Base-by-base conservation (phyloP, 2,113 vertebrate species). In the Theristicus caerulescens region DNA sequence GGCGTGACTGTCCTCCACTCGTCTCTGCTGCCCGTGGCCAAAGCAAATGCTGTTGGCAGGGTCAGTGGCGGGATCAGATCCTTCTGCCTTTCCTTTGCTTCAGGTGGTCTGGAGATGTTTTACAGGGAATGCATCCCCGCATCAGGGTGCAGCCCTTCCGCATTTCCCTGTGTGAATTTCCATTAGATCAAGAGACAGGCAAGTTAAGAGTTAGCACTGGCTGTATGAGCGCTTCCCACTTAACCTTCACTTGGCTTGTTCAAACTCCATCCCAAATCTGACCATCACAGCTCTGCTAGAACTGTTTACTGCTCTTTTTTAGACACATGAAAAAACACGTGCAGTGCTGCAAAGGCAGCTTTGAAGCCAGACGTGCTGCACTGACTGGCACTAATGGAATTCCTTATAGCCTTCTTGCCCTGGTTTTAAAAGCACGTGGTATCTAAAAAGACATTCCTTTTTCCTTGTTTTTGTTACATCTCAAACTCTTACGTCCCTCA, bases 1-100 rank as follows among this genome's bases (percentile, higher is more conserved):
- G 57, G 8, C 19, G 2, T 0, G 10, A 5, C 36, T 26, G 25
- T 58, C 27, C 10, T 17, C 16, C 0, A 0, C 25, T 57, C 26
- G 2, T 40, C 44, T 40, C 57, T 34, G 49, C 44, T 82, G 77
- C 26, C 1, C 0, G 32, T 42, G 66, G 18, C 55, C n/a, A 25
- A 71, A 86, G 69, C 19, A n/a, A 31, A 15, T 31, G 42, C 7
- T 71, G n/a, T 32, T 62, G 58, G 11, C 34, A 34, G 46, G 3
- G 19, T 62, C 84, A 66, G 46, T 47, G 72, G 13, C 10, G 58
- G 66, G 54, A 57, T 46, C 31, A 66, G 47, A 59, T 67, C 29
- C 38, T 70, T 78, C 58, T 77, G 52, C 46, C 34, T 62, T 76
- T 71, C 44, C 32, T 55, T 47, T 81, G 36, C 27, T 65, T 51